Evolutionary conservation across 2,113 vertebrate species (phyloP), one percentile per base, ranked within the genome.

Genomic region (Bubo bubo): DNA sequence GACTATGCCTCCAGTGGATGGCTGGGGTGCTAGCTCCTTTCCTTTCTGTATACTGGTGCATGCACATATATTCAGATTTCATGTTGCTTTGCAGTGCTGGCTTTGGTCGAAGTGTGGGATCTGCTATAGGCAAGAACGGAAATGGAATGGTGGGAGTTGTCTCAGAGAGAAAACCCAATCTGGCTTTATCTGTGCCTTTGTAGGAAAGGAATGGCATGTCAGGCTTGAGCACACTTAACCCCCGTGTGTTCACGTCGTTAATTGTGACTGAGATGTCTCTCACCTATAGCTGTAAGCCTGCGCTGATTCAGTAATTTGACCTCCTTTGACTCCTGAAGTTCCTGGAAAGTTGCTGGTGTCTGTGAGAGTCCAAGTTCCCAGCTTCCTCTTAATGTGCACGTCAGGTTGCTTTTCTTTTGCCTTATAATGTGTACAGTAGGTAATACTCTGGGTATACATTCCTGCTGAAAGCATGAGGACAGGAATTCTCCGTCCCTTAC

Each of bases 341-440:
- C 90, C 91, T 95, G 97, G 83, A 83, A 93, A 93, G 90, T 59
- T 71, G 20, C 35, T 3, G 24, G 22, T 86, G 56, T 68, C 60
- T 88, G 18, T 30, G 72, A 63, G 67, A 86, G 75, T 63, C 10
- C 39, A 23, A 20, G n/a, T 35, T 88, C 79, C 50, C 12, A 3
- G 4, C 68, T 90, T 95, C 67, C 60, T 91, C 68, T 76, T 60
- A 4, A 10, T 9, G 39, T 45, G 45, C 37, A 8, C 37, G 23
- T 50, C 3, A 0, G 17, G 13, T 60, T 88, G 74, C 63, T 86
- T 66, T 64, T 59, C 32, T 43, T 88, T 80, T 63, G 28, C 60
- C 84, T 75, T 81, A 2, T 47, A 30, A 30, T 12, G 7, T 21
- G 6, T 50, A 6, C 23, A 18, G 14, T 19, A 63, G 47, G 34